Conservation (phyloP, 1,140 invertebrate species). For the Drosophila grimshawi region DNA sequence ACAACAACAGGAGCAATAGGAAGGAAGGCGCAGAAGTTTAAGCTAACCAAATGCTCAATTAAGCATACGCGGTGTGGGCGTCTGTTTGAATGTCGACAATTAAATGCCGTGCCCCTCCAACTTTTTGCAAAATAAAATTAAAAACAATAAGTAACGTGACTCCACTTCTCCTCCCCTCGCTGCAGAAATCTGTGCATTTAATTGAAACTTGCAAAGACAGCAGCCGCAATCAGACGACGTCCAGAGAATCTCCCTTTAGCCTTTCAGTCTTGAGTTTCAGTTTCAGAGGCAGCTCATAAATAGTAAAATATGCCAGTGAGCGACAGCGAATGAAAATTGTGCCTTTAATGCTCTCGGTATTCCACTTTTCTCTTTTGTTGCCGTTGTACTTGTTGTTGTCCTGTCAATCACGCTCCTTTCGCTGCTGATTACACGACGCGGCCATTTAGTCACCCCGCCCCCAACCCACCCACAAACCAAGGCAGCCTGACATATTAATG, state of each 20-base stretch:
- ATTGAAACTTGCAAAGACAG: slow-evolving; percentile 62
- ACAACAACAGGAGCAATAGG: not conserved
- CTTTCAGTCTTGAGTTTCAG: slow-evolving; percentile 18
- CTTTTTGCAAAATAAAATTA: slow-evolving; percentile 59
- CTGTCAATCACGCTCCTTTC: slow-evolving; percentile 43
- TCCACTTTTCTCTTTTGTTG: not conserved
- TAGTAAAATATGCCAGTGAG: slow-evolving; percentile 62
- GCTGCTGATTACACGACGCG: slow-evolving; percentile 39
- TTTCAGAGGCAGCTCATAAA: slow-evolving; percentile 57
- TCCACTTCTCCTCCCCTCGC: not conserved
- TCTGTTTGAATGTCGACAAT: slow-evolving; percentile 66
- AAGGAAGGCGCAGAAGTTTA: not conserved
- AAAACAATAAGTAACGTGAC: slow-evolving; percentile 53
- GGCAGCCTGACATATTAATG: slow-evolving; percentile 70
- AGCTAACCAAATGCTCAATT: slow-evolving; percentile 51
- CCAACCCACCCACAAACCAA: not conserved
- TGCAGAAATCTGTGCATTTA: slow-evolving; percentile 73
- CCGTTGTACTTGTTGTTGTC: not conserved
- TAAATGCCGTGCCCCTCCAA: slow-evolving; percentile 61
- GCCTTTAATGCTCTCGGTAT: slow-evolving; percentile 29
- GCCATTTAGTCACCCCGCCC: slow-evolving; percentile 53
- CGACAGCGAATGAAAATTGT: slow-evolving; percentile 39
- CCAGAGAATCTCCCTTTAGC: not conserved
- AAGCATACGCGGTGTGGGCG: slow-evolving; percentile 47
- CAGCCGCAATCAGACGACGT: slow-evolving; percentile 42